A percentile compares a stretch with the other conserved stretches of the same genome.
phyloP scores from a whole-genome alignment of 2,888 invertebrate species.

The Eupithecia insigniata region DNA sequence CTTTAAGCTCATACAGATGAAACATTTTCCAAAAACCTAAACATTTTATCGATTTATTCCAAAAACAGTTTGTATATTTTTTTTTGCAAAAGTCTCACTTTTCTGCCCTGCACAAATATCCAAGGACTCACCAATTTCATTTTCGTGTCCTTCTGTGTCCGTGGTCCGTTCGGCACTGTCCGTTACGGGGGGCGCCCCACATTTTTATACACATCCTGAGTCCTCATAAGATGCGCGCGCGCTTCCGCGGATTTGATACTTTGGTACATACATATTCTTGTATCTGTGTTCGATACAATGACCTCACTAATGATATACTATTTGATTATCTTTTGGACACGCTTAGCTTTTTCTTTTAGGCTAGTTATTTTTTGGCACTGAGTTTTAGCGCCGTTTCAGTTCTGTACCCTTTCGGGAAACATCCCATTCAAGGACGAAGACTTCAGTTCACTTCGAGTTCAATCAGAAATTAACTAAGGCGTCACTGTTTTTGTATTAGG shows the following conservation, averaged over 20 bases:
- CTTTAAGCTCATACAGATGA: background rate
- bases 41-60: slow-evolving; percentile 7
- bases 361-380: background rate
- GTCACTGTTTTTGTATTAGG: background rate
- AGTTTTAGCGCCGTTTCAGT: background rate
- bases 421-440: background rate
- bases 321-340: slow-evolving; percentile 4
- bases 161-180: slow-evolving; percentile 72
- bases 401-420: background rate
- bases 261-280: slow-evolving; percentile 18
- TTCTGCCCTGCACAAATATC: slow-evolving; percentile 53
- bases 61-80: background rate
- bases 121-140: slow-evolving; percentile 83
- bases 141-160: slow-evolving; percentile 74
- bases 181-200: slow-evolving; percentile 64
- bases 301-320: slow-evolving; percentile 67
- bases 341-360: background rate
- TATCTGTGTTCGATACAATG: slow-evolving; percentile 60
- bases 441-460: too few species aligned
- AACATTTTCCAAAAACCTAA: background rate
- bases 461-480: background rate
- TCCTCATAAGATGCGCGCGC: slow-evolving; percentile 65
- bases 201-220: slow-evolving; percentile 79
- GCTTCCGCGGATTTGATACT: slow-evolving; percentile 55
- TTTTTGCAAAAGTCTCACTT: slow-evolving; percentile 14